A percentile compares a stretch with the other conserved stretches of the same genome.
Conservation (phyloP, 92 coral and sea anemone genomes). For the Umimayanthus kanabou region DNA sequence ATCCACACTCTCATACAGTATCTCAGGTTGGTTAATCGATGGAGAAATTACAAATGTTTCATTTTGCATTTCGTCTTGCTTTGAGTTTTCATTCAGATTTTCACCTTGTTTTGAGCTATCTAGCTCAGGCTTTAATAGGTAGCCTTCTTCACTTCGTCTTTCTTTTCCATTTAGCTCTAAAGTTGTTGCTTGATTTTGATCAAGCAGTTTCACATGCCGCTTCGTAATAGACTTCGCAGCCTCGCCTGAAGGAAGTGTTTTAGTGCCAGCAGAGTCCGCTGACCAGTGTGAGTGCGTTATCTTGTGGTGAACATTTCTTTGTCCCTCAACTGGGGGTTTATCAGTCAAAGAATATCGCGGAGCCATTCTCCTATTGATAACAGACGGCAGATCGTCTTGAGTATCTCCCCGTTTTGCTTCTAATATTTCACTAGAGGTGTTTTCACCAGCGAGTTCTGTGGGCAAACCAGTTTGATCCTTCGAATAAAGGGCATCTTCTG, state of each 20-base stretch:
- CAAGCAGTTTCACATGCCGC: neutral
- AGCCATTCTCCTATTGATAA: neutral
- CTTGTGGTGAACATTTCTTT: neutral
- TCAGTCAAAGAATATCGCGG: conserved; percentile 1
- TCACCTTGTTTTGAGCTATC: neutral
- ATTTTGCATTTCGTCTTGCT: neutral
- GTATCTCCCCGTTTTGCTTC: neutral
- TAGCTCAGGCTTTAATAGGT: neutral
- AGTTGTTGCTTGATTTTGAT: neutral
- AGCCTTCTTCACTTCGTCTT: neutral
- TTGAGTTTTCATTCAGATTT: neutral
- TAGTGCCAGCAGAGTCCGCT: neutral
- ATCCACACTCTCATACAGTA: neutral
- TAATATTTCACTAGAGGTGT: neutral
- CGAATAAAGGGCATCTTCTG: too few relatives aligned
- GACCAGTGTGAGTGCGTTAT: neutral
- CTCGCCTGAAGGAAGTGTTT: neutral
- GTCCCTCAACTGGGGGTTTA: neutral
- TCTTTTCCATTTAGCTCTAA: neutral
- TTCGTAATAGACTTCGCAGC: neutral
- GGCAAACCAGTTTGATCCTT: neutral
- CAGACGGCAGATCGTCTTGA: neutral
- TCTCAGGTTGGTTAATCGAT: neutral
- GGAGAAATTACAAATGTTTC: neutral
- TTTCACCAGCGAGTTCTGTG: neutral